These are phyloP conservation scores for Mesorhabditis spiculigera DNA, from an alignment of 2,888 invertebrate species.

Conservation along the genomic window DNA sequence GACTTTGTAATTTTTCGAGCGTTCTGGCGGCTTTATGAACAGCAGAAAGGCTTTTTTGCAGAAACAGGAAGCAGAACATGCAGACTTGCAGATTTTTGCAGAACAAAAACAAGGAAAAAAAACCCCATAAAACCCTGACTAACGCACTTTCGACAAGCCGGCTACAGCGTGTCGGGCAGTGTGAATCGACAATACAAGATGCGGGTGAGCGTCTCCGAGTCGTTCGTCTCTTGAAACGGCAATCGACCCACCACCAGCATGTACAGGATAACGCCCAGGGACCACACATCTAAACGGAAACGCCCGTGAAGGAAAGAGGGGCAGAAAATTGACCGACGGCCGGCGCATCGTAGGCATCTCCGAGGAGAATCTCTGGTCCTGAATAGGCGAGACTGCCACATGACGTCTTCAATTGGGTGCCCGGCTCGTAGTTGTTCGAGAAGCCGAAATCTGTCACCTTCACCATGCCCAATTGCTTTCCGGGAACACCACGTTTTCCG, in stretches of 20 bases:
- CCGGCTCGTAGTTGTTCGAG: constrained; percentile 85
- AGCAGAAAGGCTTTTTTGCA: too few species aligned
- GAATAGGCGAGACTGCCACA: constrained; percentile 98
- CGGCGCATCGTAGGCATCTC: constrained; percentile 96
- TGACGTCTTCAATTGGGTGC: constrained; percentile 91
- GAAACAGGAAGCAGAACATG: too few species aligned
- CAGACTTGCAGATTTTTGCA: too few species aligned
- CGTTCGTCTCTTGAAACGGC: constrained; percentile 92
- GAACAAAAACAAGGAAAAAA: background rate
- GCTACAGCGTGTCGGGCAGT: constrained; percentile 81
- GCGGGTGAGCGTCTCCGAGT: constrained; percentile 97
- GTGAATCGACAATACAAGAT: constrained; percentile 99
- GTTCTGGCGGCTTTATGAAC: too few species aligned
- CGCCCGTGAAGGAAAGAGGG: background rate
- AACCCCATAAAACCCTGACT: background rate
- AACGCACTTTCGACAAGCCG: constrained; percentile 74
- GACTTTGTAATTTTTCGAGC: too few species aligned
- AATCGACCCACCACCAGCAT: constrained; percentile 96
- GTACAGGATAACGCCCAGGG: constrained; percentile 92
- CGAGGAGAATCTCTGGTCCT: constrained; percentile 95
- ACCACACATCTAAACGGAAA: constrained; percentile 79
- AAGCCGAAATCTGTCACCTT: constrained; percentile 98
- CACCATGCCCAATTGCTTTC: constrained; percentile 89
- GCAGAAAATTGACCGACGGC: constrained; percentile 75
- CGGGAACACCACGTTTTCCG: constrained; percentile 98